Evolutionary conservation across 2,888 invertebrate genomes (phyloP), one percentile per base, ranked within the genome.

Genomic region (Rhaphigaster nebulosa): DNA sequence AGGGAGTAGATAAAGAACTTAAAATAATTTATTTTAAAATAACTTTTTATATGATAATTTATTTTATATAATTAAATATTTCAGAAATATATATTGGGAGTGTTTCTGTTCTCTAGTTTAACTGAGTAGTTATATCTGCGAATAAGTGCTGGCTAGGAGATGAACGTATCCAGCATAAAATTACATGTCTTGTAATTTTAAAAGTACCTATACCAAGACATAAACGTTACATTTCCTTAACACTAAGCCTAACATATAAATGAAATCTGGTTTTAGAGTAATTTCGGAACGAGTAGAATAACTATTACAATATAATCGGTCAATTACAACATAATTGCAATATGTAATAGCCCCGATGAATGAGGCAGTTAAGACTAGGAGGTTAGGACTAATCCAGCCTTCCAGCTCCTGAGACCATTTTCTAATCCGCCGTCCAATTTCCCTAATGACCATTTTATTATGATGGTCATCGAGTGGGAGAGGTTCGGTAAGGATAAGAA

Each of bases 391-490:
- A 89, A 89, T 76, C 45, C n/a, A 5, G 41, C 60, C 13, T 6
- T 41, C 50, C 20, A 26, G 65, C 45, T 76, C 50, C 0, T 0
- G 6, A 8, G 52, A 76, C n/a, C 70, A 89, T 89, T 89, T 89
- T 76, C 89, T 89, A 52, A 70, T 89, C 65, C 89, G 29, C 8
- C 41, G 56, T 6, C 52, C 89, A 76, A 70, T 89, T 76, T 76
- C 45, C 50, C 89, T 89, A 89, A 89, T 89, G 65, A 70, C 70
- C 89, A 29, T 89, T 89, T 89, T 89, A 89, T 89, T 76, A 76
- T 89, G 45, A 87, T n/a, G 87, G 50, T 87, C 87, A 34, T 29
- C 26, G 13, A 50, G 89, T 41, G 29, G 89, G 41, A 50, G 88
- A 38, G 88, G 60, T 38, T 88, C 38, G 52, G 54, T 87, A 52